A percentile compares a stretch with the other conserved stretches of the same genome.
Conservation (phyloP, 2,888 invertebrate genomes). For the Gnatocerus cornutus region DNA sequence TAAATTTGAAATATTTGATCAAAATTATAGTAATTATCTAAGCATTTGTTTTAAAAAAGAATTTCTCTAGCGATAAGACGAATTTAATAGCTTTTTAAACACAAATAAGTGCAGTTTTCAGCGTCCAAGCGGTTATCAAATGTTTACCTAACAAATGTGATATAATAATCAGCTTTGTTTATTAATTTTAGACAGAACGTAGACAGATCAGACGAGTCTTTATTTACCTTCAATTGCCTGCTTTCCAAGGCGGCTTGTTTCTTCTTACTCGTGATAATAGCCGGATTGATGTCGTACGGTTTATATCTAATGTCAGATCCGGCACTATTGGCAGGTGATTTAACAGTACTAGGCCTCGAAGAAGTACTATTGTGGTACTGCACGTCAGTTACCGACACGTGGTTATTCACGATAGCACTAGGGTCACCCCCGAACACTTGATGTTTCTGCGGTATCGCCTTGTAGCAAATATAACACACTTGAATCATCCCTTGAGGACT, state of each 20-base stretch:
- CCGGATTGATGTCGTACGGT: conserved; percentile 75
- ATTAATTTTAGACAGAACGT: conserved; percentile 31
- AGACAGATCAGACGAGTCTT: conserved; percentile 12
- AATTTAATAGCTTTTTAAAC: conserved; percentile 10
- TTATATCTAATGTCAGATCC: conserved; percentile 76
- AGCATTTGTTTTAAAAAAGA: too few species aligned
- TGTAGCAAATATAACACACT: conserved; percentile 91
- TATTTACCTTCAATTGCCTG: conserved; percentile 53
- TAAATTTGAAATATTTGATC: too few species aligned
- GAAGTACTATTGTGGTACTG: conserved; percentile 64
- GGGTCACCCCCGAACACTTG: conserved; percentile 77
- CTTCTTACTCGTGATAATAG: conserved; percentile 70
- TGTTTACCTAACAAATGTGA: conserved; percentile 39
- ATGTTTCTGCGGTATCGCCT: conserved; percentile 85
- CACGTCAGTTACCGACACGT: conserved; percentile 68
- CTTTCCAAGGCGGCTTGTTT: conserved; percentile 70
- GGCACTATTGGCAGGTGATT: conserved; percentile 73
- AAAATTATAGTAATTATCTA: too few species aligned
- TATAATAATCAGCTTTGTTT: conserved; percentile 39
- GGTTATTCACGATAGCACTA: conserved; percentile 62
- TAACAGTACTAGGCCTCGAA: conserved; percentile 72
- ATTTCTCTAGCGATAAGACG: not conserved
- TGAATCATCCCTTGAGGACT: conserved; percentile 93
- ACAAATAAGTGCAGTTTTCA: conserved; percentile 18
- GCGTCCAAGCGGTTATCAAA: conserved; percentile 31